Base-by-base conservation (phyloP, 2,113 vertebrate species). In the Rhinolophus sinicus region DNA sequence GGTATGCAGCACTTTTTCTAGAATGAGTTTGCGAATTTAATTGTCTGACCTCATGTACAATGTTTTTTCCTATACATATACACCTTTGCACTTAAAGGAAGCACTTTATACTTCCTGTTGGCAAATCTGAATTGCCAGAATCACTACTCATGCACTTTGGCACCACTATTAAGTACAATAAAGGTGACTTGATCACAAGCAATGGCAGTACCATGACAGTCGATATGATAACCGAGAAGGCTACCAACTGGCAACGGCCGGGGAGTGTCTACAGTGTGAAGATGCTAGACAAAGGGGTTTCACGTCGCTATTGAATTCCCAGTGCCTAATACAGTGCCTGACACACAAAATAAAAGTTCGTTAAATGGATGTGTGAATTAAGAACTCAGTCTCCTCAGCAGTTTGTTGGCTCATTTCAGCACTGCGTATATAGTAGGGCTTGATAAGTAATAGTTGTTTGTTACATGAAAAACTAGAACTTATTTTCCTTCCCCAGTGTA, bases 381-480 rank as follows among this genome's bases (percentile, higher is more conserved):
- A 92, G 90, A 92, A 56, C 18, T 26, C 47, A 40, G 19, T 86
- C 56, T 96, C 81, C 62, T 84, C 33, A 90, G 69, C 8, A 70
- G 33, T 35, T 58, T 44, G 70, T 89, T 69, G 40, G n/a, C 40
- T 82, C 26, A 8, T 60, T 92, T 92, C 15, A 73, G 65, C 28
- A 26, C 18, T 18, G 1, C 62, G 33, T 54, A 65, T 47, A 40
- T 18, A 67, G 14, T 22, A 82, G 11, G 28, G 4, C 30, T 93
- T 26, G 44, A 15, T 54, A 93, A 52, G 18, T 73, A 82, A 94
- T 30, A 35, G 44, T 13, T 40, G 24, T 77, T 58, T 88, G 81
- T 90, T 90, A 65, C 82, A 86, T 30, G 24, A 75, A 97, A 95
- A 33, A 22, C 60, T 76, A 52, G 44, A 92, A 75, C 21, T 52